Percentiles rank a stretch among this genome's conserved stretches.
Conservation (phyloP, 2,888 invertebrate species). For the Drosophila trichaetosa region DNA sequence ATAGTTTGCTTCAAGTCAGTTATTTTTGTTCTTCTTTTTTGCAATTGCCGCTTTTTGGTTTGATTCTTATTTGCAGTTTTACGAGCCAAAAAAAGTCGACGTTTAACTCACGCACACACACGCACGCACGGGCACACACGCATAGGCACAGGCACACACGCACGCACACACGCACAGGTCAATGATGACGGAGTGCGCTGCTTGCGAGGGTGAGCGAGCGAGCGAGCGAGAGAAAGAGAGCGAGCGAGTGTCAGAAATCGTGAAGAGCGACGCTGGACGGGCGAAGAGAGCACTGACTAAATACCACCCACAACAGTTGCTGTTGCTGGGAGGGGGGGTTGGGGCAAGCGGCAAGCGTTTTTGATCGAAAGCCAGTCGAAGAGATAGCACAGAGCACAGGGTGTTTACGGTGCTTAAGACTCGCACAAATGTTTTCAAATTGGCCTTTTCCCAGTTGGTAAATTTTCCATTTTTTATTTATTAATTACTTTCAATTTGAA, state of each 20-base stretch:
- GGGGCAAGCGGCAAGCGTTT: slow-evolving; percentile 22
- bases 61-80: slow-evolving; percentile 48
- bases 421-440: slow-evolving; percentile 65
- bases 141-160: slow-evolving; percentile 7
- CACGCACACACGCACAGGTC: slow-evolving; percentile 27
- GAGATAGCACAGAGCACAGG: slow-evolving; percentile 65
- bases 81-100: slow-evolving; percentile 36
- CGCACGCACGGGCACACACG: slow-evolving; percentile 21
- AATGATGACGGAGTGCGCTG: slow-evolving; percentile 11
- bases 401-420: slow-evolving; percentile 52
- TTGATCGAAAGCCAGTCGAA: slow-evolving; percentile 63
- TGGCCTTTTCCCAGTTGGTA: slow-evolving; percentile 34
- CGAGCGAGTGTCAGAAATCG: slow-evolving; percentile 29
- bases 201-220: slow-evolving; percentile 42
- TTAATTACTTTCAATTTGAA: not conserved
- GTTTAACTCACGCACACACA: slow-evolving; percentile 59
- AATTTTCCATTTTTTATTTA: not conserved
- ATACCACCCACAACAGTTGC: slow-evolving; percentile 57
- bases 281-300: slow-evolving; percentile 60
- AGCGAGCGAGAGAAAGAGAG: slow-evolving; percentile 46
- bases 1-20: slow-evolving; percentile 7
- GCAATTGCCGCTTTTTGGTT: slow-evolving; percentile 17
- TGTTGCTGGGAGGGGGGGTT: slow-evolving; percentile 13
- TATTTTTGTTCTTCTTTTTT: slow-evolving; percentile 20
- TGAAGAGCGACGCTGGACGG: slow-evolving; percentile 54